Evolutionary conservation across 2,797 vertebrate species (phyloP).

Genomic region (Hapalemur alaotrensis): DNA sequence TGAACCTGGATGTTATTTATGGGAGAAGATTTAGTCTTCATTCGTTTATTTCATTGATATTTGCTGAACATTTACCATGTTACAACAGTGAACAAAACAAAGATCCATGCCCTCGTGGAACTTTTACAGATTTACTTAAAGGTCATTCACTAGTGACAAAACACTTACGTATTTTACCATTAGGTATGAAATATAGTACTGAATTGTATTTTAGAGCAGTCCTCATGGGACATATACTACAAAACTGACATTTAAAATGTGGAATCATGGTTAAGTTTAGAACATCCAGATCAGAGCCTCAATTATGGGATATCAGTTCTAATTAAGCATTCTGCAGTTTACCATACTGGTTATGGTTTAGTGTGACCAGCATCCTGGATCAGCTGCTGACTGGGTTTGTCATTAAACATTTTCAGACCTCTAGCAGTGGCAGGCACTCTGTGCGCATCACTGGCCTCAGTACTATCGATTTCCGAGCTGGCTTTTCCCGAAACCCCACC

Average conservation of each 20-base stretch:
- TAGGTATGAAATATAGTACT: not conserved
- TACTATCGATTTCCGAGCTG: conserved; percentile 95
- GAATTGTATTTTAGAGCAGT: not conserved
- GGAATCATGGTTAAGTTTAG: not conserved
- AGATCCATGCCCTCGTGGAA: not conserved
- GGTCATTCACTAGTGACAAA: not conserved
- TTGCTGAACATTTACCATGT: not conserved
- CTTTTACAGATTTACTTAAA: not conserved
- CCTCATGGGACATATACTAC: not conserved
- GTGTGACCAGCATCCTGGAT: not conserved
- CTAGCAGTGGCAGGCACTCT: conserved; percentile 95
- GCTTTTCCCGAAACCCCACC: conserved; percentile 94
- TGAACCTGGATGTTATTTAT: not conserved
- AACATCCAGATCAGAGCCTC: not conserved
- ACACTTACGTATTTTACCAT: not conserved
- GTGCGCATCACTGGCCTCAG: conserved; percentile 97
- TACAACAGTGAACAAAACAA: not conserved
- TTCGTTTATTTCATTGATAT: not conserved
- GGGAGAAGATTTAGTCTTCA: not conserved
- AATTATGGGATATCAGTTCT: not conserved
- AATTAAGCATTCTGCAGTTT: not conserved
- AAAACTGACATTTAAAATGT: not conserved
- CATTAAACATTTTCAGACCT: conserved; percentile 85
- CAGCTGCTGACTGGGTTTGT: not conserved
- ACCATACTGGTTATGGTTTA: not conserved